Base-by-base conservation (phyloP, 2,113 vertebrate species). In the Scartelaos histophorus region DNA sequence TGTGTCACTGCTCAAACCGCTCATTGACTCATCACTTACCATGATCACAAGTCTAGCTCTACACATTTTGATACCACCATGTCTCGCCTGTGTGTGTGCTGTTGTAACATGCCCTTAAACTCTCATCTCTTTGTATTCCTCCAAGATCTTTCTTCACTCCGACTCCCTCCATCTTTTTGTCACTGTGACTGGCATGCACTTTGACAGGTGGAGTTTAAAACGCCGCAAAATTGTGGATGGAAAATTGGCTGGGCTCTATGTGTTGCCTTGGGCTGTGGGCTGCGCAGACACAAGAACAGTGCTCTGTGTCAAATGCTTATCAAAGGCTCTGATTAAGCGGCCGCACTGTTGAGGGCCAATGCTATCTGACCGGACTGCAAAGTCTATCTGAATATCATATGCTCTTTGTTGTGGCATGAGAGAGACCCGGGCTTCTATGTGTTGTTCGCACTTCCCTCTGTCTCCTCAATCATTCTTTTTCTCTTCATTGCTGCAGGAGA, bases 301-400 rank as follows among this genome's bases (percentile, higher is more conserved):
- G 87, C 88, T 91, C 92, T 86, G 91, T 93, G 90, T 90, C 92
- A 93, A 93, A 91, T 92, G 92, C 92, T 93, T 91, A 93, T 94
- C 93, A 94, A 94, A 94, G 93, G 88, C 78, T 74, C 90, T 92
- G 90, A 94, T 94, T 94, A 93, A 87, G 89, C 90, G 82, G 87
- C 90, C 81, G 87, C 88, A 89, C 85, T 88, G 85, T 89, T 93
- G 89, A 47, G 77, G 73, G 84, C 46, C 16, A 49, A 54, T 69
- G 81, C 81, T 77, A n/a, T 89, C 82, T 86, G 89, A 88, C 90
- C 87, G 75, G 47, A 77, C 76, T 84, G 80, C 75, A 87, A 80
- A 82, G 83, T 21, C 54, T 89, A 67, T 77, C 62, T 79, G 76
- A 83, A 90, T 90, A 92, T 91, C 76, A 84, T 73, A 90, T 92